Base-by-base conservation (phyloP, 2,888 invertebrate species). In the Deilephila porcellus region DNA sequence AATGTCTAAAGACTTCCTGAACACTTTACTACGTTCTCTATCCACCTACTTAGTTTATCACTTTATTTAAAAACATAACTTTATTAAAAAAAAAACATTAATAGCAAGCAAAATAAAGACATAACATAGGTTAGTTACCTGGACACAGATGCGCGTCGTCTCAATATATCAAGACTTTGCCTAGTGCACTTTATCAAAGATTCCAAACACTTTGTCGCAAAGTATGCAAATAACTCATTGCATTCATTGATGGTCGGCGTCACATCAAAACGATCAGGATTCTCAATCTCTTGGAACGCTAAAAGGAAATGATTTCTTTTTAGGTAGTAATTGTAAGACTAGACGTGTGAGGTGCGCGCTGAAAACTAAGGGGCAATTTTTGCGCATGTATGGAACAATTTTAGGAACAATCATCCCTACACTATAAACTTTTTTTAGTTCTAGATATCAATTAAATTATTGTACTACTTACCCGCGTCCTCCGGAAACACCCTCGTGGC, bases 191-290 rank as follows among this genome's bases (percentile, higher is more conserved):
- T 97, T 17, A 97, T 97, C 29, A 98, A 91, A 4, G 97, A 92
- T 76, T 97, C 97, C 53, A 97, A 92, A 76, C 97, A 95, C 89
- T 96, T 97, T 72, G 96, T 96, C 80, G 97, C 97, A 83, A 97
- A 98, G 86, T 96, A 97, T 0, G 97, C 96, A 86, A 97, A 98
- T 71, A 98, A 91, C 85, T 98, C 98, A 86, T 97, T 97, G 82
- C 97, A 97, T 85, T 98, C 97, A 71, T 96, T 96, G 67, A 96
- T 96, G 4, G 96, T 92, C 60, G 95, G 95, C 72, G 86, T 82
- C 37, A 97, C 84, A 75, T 97, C 97, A 80, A 96, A 95, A 37
- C 92, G 88, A 59, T 95, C 93, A 8, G 96, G 95, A 81, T 95
- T 95, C 77, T 97, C 96, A 71, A 97, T 95, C 82, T 96, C 96